Base-by-base conservation (phyloP, 2,888 invertebrate genomes). In the Stramonita haemastoma region DNA sequence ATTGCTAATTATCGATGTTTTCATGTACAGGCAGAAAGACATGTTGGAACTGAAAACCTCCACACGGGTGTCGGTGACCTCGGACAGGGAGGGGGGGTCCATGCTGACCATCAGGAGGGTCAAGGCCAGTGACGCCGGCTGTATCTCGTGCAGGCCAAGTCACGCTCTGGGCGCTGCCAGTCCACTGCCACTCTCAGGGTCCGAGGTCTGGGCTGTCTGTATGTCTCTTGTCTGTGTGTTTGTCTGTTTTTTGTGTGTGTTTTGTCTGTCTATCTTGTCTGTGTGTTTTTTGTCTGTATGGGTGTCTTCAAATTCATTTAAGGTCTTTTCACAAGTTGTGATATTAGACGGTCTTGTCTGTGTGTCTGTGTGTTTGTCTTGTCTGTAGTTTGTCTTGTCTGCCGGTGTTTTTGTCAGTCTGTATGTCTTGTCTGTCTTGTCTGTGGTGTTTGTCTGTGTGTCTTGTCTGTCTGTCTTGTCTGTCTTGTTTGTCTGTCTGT, bases 111-210 rank as follows among this genome's bases (percentile, higher is more conserved):
- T 99, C 95, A 98, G 97, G 94, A 98, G 99, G 96, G 97, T 98
- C 92, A 97, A 97, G 90, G 96, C 97, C 92, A 97, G 97, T 93
- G 98, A 98, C 95, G 97, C 98, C 96, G 98, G 57, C 97, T 98
- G 90, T 99, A 99, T 96, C 97, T 97, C 36, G 98, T 99, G 95
- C 97, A 97, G 95, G 99, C 99, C 56, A 98, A 97, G 93, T 99
- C 99, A 96, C 98, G 98, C 92, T 97, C 98, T 94, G 99, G 99
- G 90, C 97, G 97, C 89, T 97, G 95, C 73, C 94, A 95, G 87
- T 95, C 95, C 77, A 93, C 95, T 17, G 95, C 95, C n/a, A 92
- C 93, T 56, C 94, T 95, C 86, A 92, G 94, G 87, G 94, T 95
- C 22, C 93, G 93, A 90, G 93, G 95, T 95, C 86, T 91, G 94